Conservation (phyloP, 2,113 vertebrate genomes). For the Mirza zaza region DNA sequence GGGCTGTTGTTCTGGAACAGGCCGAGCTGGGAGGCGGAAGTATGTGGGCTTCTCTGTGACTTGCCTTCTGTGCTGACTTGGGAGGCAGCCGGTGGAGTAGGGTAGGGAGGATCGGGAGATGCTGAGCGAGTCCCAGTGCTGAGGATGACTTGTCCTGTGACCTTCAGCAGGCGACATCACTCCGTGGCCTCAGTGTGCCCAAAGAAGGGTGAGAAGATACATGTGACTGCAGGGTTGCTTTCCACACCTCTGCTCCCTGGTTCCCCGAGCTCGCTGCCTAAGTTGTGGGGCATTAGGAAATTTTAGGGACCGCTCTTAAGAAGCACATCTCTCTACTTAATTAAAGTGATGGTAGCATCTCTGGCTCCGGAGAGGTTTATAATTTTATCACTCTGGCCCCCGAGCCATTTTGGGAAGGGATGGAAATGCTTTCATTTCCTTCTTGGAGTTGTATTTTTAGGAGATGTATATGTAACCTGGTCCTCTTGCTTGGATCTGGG, state of each 20-base stretch:
- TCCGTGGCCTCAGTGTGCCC: not conserved
- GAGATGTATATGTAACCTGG: not conserved
- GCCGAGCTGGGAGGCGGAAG: not conserved
- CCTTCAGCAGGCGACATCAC: not conserved
- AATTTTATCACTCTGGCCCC: not conserved
- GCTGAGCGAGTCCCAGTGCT: accelerated
- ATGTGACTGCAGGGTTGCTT: not conserved
- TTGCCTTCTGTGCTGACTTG: not conserved
- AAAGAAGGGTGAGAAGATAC: not conserved
- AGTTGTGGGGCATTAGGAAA: not conserved
- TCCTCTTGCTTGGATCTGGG: not conserved
- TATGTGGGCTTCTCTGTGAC: not conserved
- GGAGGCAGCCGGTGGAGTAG: not conserved
- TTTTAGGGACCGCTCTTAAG: not conserved
- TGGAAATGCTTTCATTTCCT: not conserved
- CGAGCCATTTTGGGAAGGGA: not conserved
- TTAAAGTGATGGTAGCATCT: not conserved
- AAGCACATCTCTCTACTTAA: not conserved
- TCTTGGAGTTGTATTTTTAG: not conserved
- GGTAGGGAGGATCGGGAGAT: not conserved
- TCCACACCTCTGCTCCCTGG: no score
- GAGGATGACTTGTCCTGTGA: not conserved
- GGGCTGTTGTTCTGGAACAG: not conserved
- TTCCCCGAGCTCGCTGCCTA: not conserved
- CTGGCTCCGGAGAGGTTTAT: not conserved